A percentile compares a stretch with the other conserved stretches of the same genome.
These are phyloP conservation scores for Rotaria socialis DNA, from an alignment of 2,888 invertebrate genomes.

Conservation along the genomic window DNA sequence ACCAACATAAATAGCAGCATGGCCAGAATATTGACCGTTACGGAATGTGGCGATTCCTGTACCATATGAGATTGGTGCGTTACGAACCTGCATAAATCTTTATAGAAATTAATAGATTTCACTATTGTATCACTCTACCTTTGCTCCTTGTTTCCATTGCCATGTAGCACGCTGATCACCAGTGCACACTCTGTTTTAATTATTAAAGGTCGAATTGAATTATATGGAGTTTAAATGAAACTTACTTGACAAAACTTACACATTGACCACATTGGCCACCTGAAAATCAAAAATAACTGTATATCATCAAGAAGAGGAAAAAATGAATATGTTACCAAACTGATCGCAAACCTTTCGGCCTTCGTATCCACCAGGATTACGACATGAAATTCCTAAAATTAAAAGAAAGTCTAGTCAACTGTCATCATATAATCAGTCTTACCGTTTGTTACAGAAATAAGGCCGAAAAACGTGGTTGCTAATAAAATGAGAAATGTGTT, in stretches of 20 bases:
- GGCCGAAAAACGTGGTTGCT: not conserved
- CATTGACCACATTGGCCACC: not conserved
- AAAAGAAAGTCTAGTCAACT: not conserved
- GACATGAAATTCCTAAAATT: not conserved
- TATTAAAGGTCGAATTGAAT: too few relatives aligned
- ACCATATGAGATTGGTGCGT: not conserved
- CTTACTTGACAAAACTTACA: constrained; percentile 1
- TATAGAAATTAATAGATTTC: not conserved
- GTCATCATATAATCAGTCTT: not conserved
- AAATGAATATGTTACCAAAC: not conserved
- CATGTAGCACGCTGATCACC: not conserved
- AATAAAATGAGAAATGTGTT: not conserved
- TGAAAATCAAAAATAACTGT: not conserved
- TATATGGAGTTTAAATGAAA: too few relatives aligned
- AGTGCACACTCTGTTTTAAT: not conserved
- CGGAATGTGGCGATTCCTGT: not conserved
- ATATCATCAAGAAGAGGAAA: not conserved
- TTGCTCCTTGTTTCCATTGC: not conserved
- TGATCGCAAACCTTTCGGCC: not conserved
- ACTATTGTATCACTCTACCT: not conserved
- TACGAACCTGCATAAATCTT: not conserved
- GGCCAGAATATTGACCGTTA: not conserved
- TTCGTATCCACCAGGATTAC: not conserved
- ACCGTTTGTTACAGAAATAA: not conserved
- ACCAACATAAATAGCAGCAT: not conserved